phyloP scores from a whole-genome alignment of 2,797 vertebrate species.

The Poecilia gillii region DNA sequence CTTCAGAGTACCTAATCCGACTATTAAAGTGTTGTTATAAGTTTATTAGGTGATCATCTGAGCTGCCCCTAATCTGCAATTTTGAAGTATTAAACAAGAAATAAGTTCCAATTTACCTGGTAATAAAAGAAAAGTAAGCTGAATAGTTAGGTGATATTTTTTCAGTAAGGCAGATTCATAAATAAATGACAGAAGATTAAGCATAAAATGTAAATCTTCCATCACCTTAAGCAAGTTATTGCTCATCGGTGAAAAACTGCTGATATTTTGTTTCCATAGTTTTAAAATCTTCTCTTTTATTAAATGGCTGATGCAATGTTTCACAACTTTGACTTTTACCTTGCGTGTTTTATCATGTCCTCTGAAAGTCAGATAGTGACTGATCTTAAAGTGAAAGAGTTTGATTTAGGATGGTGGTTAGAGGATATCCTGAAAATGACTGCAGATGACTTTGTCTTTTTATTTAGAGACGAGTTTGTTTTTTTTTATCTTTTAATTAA shows the following conservation, averaged over 20 bases:
- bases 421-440: conserved; percentile 15
- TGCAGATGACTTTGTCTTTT: conserved; percentile 2
- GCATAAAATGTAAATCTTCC: neutral
- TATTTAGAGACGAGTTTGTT: neutral
- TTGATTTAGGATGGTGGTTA: neutral
- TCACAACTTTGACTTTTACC: conserved; percentile 4
- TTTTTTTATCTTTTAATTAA: neutral
- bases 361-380: conserved; percentile 5
- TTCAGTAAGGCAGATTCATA: neutral
- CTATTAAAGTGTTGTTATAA: neutral
- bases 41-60: neutral
- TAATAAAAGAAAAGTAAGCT: neutral
- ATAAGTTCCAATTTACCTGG: neutral
- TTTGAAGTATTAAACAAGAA: neutral
- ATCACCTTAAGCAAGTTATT: neutral
- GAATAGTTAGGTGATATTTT: neutral
- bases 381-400: neutral
- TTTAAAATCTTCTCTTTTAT: neutral
- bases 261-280: neutral
- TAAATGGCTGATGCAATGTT: neutral
- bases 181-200: neutral
- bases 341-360: conserved; percentile 6
- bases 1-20: neutral
- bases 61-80: neutral
- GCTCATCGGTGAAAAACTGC: neutral